A percentile compares a stretch with the other conserved stretches of the same genome.
Evolutionary conservation across 2,888 invertebrate species (phyloP).

Genomic region (Apeira syringaria): DNA sequence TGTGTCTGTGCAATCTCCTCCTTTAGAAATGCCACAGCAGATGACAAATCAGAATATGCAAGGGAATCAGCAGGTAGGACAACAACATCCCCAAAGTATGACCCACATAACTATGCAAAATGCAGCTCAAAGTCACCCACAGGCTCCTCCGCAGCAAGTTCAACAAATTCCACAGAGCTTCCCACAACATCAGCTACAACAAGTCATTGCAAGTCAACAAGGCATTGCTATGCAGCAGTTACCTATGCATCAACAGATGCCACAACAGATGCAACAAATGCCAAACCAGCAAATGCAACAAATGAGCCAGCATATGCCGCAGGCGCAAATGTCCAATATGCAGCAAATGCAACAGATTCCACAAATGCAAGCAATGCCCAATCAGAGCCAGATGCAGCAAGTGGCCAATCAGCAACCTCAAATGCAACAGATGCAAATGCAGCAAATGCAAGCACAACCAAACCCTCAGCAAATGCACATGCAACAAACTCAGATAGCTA

Average conservation of each 20-base stretch:
- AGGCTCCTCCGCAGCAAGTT: constrained; percentile 71
- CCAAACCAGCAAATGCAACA: constrained; percentile 81
- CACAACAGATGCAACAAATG: constrained; percentile 81
- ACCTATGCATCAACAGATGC: constrained; percentile 79
- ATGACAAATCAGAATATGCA: constrained; percentile 74
- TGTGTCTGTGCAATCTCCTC: constrained; percentile 78
- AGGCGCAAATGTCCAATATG: constrained; percentile 74
- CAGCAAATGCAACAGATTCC: constrained; percentile 80
- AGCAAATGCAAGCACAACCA: constrained; percentile 75
- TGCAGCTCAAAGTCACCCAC: constrained; percentile 63
- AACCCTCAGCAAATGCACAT: constrained; percentile 78
- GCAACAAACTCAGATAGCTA: constrained; percentile 78
- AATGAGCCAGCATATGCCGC: constrained; percentile 75
- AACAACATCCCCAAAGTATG: constrained; percentile 80
- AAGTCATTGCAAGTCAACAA: constrained; percentile 77
- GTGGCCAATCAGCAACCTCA: constrained; percentile 75
- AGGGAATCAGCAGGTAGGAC: constrained; percentile 67
- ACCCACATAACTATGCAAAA: constrained; percentile 79
- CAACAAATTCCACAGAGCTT: constrained; percentile 81
- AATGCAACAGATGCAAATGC: constrained; percentile 81
- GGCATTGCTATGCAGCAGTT: constrained; percentile 79
- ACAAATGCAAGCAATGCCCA: constrained; percentile 75
- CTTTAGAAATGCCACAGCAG: constrained; percentile 79
- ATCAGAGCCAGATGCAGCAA: constrained; percentile 74
- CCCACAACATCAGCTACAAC: constrained; percentile 79